Conservation (phyloP, 2,797 vertebrate genomes). For the Jordanella pulchra region DNA sequence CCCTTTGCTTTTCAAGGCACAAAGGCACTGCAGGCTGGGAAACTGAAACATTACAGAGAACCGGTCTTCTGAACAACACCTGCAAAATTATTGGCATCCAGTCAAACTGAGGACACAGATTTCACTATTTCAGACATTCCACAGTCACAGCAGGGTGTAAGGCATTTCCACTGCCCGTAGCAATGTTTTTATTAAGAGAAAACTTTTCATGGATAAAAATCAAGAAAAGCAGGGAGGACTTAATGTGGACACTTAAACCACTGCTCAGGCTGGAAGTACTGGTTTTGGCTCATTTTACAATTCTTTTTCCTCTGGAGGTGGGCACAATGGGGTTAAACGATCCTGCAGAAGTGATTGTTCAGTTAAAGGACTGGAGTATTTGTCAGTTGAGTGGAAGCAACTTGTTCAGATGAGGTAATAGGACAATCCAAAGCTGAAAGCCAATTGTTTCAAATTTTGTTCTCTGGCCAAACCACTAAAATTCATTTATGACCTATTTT, state of each 20-base stretch:
- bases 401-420: slow-evolving; percentile 26
- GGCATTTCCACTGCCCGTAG: slow-evolving; percentile 59
- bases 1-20: slow-evolving; percentile 22
- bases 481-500: neutral
- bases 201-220: slow-evolving; percentile 20
- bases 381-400: slow-evolving; percentile 47
- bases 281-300: slow-evolving; percentile 5
- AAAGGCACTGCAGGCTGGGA: slow-evolving; percentile 7
- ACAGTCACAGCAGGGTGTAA: slow-evolving; percentile 32
- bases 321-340: neutral
- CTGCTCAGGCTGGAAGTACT: slow-evolving; percentile 13
- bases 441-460: neutral
- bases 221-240: neutral
- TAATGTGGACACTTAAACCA: slow-evolving; percentile 13
- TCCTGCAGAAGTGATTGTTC: neutral
- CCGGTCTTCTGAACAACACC: slow-evolving; percentile 25
- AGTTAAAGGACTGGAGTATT: slow-evolving; percentile 37
- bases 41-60: slow-evolving; percentile 15
- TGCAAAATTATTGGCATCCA: slow-evolving; percentile 25
- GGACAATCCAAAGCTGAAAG: neutral
- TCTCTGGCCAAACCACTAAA: neutral
- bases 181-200: slow-evolving; percentile 44
- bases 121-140: slow-evolving; percentile 52
- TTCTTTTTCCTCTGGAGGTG: neutral
- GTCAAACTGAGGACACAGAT: slow-evolving; percentile 21